These are phyloP conservation scores for Columba livia DNA, from an alignment of 2,113 vertebrate species.

Conservation along the genomic window DNA sequence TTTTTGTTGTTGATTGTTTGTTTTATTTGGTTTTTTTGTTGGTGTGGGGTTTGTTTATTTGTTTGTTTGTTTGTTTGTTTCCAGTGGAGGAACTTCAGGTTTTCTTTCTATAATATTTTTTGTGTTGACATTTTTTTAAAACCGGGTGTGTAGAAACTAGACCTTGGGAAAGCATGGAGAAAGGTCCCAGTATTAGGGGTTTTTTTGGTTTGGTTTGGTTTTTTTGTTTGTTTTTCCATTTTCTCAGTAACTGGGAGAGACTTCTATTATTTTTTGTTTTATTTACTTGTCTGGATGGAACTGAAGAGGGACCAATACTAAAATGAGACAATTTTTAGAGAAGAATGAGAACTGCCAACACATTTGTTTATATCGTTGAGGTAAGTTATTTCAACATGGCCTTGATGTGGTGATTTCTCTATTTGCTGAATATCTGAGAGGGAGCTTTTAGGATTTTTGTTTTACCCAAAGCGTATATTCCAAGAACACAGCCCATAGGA, in stretches of 20 bases:
- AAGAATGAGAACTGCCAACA: neutral
- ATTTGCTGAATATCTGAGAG: neutral
- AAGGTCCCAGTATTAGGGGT: neutral
- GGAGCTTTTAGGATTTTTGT: neutral
- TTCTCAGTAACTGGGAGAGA: neutral
- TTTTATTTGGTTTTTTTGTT: neutral
- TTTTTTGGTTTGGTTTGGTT: neutral
- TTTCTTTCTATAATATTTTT: neutral
- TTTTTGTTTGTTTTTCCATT: neutral
- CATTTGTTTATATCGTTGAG: neutral
- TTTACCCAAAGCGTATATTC: neutral
- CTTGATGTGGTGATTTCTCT: neutral
- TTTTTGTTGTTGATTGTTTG: too few relatives aligned
- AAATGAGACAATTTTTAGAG: neutral
- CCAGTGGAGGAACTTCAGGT: neutral
- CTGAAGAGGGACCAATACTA: neutral
- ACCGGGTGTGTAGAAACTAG: neutral
- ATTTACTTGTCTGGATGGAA: neutral
- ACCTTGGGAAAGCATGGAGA: neutral
- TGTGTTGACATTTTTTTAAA: neutral
- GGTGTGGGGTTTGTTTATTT: too few relatives aligned
- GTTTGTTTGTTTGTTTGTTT: neutral
- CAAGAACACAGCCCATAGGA: neutral
- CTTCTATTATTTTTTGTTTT: neutral
- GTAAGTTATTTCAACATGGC: neutral